phyloP scores from a whole-genome alignment of 2,888 invertebrate genomes.

The Tetragonula carbonaria region DNA sequence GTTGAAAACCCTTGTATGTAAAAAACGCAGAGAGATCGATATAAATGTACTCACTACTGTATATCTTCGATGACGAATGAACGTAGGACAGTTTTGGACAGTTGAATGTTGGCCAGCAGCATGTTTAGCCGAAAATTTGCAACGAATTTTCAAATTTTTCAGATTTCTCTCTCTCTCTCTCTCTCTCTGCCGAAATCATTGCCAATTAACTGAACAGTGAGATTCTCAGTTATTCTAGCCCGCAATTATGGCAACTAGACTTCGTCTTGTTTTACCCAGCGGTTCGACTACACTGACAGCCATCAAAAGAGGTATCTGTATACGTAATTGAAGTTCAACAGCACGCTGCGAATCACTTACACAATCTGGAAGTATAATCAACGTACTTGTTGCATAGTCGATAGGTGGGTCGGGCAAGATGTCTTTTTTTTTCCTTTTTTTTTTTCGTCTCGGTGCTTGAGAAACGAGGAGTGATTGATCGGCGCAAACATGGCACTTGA shows the following conservation, averaged over 20 bases:
- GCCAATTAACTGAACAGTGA: no score
- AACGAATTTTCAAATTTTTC: no score
- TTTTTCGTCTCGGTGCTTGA: constrained; percentile 31
- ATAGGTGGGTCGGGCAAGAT: constrained; percentile 31
- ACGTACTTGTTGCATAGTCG: constrained; percentile 55
- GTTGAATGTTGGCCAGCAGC: no score
- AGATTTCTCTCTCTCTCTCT: no score
- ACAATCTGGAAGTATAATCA: constrained; percentile 52
- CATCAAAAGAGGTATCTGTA: constrained; percentile 18
- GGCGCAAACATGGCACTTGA: constrained; percentile 33
- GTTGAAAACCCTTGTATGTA: no score
- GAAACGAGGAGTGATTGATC: constrained; percentile 42
- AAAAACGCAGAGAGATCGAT: no score
- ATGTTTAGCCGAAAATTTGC: no score
- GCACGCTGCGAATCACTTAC: constrained; percentile 42
- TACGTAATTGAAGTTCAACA: constrained; percentile 38
- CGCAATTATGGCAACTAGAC: no score
- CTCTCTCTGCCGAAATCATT: no score
- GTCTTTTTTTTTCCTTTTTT: not conserved
- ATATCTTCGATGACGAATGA: no score
- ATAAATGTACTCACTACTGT: no score
- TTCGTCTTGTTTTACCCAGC: not conserved
- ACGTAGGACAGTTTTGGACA: no score
- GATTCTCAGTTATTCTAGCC: not conserved
- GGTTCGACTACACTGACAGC: not conserved